These are phyloP conservation scores for Gobio occitaniae DNA, from an alignment of 2,797 vertebrate species.

Conservation along the genomic window DNA sequence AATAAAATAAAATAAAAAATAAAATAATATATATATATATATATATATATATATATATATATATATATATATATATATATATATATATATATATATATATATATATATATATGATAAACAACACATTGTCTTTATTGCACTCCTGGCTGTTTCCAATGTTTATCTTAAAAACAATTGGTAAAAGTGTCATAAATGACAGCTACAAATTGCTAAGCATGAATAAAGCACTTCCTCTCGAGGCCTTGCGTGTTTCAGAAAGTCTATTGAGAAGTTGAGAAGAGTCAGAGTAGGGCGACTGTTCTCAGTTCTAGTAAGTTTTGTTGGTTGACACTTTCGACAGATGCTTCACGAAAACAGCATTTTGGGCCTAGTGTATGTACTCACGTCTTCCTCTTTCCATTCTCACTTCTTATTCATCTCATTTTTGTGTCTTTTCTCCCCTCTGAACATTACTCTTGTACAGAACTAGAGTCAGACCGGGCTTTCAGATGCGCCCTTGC, in stretches of 20 bases:
- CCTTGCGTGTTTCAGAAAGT: constrained; percentile 1
- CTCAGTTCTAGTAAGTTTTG: constrained; percentile 21
- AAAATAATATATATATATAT: too few relatives aligned
- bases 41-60: too few relatives aligned
- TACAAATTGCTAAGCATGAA: background rate
- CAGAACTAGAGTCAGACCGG: constrained; percentile 27
- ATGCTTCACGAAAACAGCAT: constrained; percentile 40
- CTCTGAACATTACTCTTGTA: background rate
- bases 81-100: too few relatives aligned
- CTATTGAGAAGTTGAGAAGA: constrained; percentile 34
- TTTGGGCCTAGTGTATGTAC: background rate
- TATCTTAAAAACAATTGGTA: background rate
- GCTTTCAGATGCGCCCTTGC: constrained; percentile 54
- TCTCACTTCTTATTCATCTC: constrained; percentile 33
- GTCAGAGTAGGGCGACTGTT: constrained; percentile 33
- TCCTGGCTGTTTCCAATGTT: background rate
- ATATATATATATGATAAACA: background rate
- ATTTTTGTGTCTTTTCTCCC: constrained; percentile 21
- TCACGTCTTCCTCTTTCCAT: constrained; percentile 45
- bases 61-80: too few relatives aligned
- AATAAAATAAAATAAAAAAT: too few relatives aligned
- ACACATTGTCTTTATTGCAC: background rate
- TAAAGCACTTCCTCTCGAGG: constrained; percentile 1
- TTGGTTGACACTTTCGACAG: constrained; percentile 49
- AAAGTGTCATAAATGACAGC: constrained; percentile 13